Base-by-base conservation (phyloP, 2,113 vertebrate genomes). In the Progne subis region DNA sequence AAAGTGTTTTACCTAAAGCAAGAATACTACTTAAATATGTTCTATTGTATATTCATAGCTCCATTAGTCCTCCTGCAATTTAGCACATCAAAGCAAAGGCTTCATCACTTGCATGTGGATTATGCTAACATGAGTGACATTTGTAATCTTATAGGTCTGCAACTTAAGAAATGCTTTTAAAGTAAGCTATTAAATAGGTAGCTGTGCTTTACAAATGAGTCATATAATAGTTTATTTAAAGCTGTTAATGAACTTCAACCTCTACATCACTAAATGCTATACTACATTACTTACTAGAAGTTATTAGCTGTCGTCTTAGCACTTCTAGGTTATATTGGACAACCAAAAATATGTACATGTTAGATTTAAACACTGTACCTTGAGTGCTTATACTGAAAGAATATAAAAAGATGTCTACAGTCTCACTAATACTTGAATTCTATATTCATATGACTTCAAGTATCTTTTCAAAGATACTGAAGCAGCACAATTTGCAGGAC, bases 21-120 rank as follows among this genome's bases (percentile, higher is more conserved):
- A 98, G 98, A 97, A 90, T 98, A 98, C 98, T 98, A 98, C 99
- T 99, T 98, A 98, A 98, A 98, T 98, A 98, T 97, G 97, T 98
- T 98, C 97, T 98, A 98, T 99, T 99, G 99, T 99, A 98, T 98
- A 98, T 98, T 98, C 98, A 98, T 98, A 98, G 98, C 98, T 98
- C 98, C 98, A 99, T 99, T 99, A 99, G 98, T 96, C 98, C 96
- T 97, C 95, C 98, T 98, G 98, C 98, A 98, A 97, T 98, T 98
- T 97, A 98, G 98, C 98, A 99, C 99, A 99, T 99, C 99, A 99
- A 99, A 99, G 98, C 97, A 96, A 97, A 97, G 94, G 78, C 98
- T 98, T 98, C 98, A 97, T 97, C 97, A 97, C 98, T 98, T 97
- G 98, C 98, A 98, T 98, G 98, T 98, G 98, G 98, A 99, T 99